Evolutionary conservation across 2,113 vertebrate species (phyloP), one percentile per base, ranked within the genome.

Genomic region (Camelus bactrianus): DNA sequence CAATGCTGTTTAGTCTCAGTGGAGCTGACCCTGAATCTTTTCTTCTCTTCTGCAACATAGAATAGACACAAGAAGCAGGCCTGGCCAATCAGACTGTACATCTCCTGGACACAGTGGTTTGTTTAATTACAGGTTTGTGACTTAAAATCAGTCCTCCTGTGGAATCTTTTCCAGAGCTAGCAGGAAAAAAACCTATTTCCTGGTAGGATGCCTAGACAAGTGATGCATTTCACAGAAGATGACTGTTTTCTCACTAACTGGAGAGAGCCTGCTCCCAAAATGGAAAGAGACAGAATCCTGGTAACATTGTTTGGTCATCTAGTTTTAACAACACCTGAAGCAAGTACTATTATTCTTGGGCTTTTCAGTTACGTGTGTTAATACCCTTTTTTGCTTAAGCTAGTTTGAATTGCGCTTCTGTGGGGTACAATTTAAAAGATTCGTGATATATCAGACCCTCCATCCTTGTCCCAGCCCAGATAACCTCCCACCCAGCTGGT

Each of bases 141-240:
- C 30, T 86, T 62, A 81, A 80, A 38, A 38, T 38, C 65, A 91
- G 35, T 70, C 5, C 16, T 83, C 6, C 6, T 10, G 24, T 85
- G 6, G 11, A 32, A 60, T 62, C 75, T 85, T 65, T 50, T 85
- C 9, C n/a, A 67, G 76, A 81, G 3, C n/a, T 67, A 15, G 30
- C 2, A 70, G 17, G 10, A 60, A 73, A 9, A 77, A 85, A 26
- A 7, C 3, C n/a, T 85, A 65, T 24, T 90, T 54, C 17, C 28
- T 64, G 7, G 24, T 73, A 85, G n/a, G 13, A 81, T 85, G 84
- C 92, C 50, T 85, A 79, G 76, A 84, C 20, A 73, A 76, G n/a
- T 56, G 22, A 85, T 48, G 15, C 22, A 38, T 90, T 67, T 16
- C 30, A 50, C 4, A 81, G 17, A 30, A 58, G 38, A 60, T 26